phyloP scores from a whole-genome alignment of 2,888 invertebrate species.

The Hirudinaria manillensis region DNA sequence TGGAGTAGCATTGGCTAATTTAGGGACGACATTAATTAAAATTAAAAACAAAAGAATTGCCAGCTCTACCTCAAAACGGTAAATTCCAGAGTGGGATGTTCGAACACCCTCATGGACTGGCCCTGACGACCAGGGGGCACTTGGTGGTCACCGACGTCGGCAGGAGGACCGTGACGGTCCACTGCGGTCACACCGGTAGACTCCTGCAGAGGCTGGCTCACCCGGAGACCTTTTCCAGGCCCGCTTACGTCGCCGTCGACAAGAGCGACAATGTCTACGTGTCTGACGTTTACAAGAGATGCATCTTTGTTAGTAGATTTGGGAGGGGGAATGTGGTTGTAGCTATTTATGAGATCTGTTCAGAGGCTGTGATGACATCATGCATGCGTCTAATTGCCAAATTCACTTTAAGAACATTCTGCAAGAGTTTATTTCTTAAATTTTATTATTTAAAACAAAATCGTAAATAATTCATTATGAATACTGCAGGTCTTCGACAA shows the following conservation, averaged over 20 bases:
- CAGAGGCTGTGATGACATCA: too few species aligned
- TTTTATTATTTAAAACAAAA: too few species aligned
- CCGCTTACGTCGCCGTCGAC: slow-evolving; percentile 37
- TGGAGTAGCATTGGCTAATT: too few species aligned
- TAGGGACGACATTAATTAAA: too few species aligned
- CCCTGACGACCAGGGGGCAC: slow-evolving; percentile 34
- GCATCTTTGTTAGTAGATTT: slow-evolving; percentile 20
- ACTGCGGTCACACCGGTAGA: slow-evolving; percentile 31
- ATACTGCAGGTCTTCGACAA: slow-evolving; percentile 37
- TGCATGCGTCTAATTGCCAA: too few species aligned
- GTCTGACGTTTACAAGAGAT: slow-evolving; percentile 37
- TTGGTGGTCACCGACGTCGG: slow-evolving; percentile 38
- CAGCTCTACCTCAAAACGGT: too few species aligned
- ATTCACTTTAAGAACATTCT: too few species aligned
- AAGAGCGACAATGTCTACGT: slow-evolving; percentile 37
- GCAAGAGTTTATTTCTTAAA: neutral
- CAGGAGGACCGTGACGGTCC: slow-evolving; percentile 36
- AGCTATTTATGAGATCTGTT: too few species aligned
- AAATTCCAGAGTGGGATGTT: slow-evolving; percentile 37
- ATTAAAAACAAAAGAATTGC: too few species aligned
- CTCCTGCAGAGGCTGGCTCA: slow-evolving; percentile 33
- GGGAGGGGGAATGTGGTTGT: too few species aligned
- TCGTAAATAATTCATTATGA: neutral
- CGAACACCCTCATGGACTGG: slow-evolving; percentile 36
- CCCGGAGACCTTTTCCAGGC: slow-evolving; percentile 36